Percentiles rank a stretch among this genome's conserved stretches.
Evolutionary conservation across 1,140 invertebrate species (phyloP).

Genomic region (Aphis gossypii): DNA sequence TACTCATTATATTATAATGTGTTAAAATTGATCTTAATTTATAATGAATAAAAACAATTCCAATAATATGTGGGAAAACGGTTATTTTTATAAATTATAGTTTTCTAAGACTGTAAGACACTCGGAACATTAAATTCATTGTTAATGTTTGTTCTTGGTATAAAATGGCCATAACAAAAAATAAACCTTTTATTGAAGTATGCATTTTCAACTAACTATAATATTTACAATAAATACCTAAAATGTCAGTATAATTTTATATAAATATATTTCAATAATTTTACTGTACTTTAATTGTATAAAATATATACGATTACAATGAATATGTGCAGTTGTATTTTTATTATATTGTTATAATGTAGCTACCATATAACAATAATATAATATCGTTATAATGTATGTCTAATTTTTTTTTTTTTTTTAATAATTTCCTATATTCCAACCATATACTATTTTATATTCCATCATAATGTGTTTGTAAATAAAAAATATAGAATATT

Average conservation of each 20-base stretch:
- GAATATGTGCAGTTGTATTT: too few species aligned
- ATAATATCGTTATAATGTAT: too few species aligned
- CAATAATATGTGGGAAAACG: not conserved
- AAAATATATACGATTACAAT: too few species aligned
- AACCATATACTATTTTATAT: too few species aligned
- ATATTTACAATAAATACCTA: not conserved
- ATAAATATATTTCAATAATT: not conserved
- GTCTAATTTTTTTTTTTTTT: too few species aligned
- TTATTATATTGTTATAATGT: too few species aligned
- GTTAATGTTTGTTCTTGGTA: not conserved
- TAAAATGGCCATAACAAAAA: not conserved
- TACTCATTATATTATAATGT: not conserved
- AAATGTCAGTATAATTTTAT: not conserved
- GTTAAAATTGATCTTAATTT: not conserved
- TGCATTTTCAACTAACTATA: not conserved
- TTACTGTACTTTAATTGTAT: not conserved
- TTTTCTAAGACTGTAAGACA: not conserved
- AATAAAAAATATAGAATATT: too few species aligned
- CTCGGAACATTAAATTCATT: not conserved
- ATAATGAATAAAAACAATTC: not conserved
- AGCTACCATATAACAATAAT: too few species aligned
- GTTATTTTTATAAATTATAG: not conserved
- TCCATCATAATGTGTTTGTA: too few species aligned
- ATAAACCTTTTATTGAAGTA: not conserved
- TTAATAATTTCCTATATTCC: too few species aligned